These are phyloP conservation scores for Chlorops oryzae DNA, from an alignment of 1,140 invertebrate species.

Conservation along the genomic window DNA sequence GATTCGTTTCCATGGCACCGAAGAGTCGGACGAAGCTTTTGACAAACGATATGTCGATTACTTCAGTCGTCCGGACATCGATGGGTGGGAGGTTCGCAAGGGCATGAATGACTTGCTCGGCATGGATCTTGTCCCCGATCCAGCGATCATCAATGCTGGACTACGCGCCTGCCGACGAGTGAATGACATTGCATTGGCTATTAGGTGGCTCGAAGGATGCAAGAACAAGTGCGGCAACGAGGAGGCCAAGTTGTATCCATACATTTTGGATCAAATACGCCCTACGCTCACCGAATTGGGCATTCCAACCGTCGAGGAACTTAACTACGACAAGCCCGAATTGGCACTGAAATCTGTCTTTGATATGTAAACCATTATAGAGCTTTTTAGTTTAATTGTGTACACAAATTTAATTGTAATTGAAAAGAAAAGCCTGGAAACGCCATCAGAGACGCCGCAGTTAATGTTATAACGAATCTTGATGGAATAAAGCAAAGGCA, in stretches of 20 bases:
- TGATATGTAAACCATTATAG: constrained; percentile 52
- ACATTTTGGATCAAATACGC: constrained; percentile 85
- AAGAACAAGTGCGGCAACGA: constrained; percentile 84
- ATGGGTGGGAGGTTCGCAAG: constrained; percentile 93
- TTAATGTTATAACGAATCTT: too few relatives aligned
- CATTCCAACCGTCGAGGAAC: constrained; percentile 87
- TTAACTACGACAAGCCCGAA: constrained; percentile 97
- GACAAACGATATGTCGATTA: constrained; percentile 74
- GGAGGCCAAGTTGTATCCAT: constrained; percentile 80
- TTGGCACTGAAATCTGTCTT: constrained; percentile 71
- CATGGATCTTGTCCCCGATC: constrained; percentile 93
- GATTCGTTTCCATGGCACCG: constrained; percentile 42
- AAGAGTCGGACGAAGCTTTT: constrained; percentile 63
- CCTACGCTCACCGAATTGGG: constrained; percentile 91
- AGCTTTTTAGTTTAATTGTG: constrained; percentile 25
- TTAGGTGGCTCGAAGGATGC: constrained; percentile 87
- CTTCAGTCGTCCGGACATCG: constrained; percentile 85
- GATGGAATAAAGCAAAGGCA: too few relatives aligned
- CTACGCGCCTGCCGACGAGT: constrained; percentile 85
- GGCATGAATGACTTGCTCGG: constrained; percentile 75
- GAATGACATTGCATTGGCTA: constrained; percentile 88
- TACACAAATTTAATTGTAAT: constrained; percentile 6
- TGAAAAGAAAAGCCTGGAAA: too few relatives aligned
- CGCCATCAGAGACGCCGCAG: too few relatives aligned
- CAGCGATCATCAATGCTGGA: constrained; percentile 85